These are phyloP conservation scores for Sepioteuthis lessoniana DNA, from an alignment of 2,888 invertebrate genomes.

Conservation along the genomic window DNA sequence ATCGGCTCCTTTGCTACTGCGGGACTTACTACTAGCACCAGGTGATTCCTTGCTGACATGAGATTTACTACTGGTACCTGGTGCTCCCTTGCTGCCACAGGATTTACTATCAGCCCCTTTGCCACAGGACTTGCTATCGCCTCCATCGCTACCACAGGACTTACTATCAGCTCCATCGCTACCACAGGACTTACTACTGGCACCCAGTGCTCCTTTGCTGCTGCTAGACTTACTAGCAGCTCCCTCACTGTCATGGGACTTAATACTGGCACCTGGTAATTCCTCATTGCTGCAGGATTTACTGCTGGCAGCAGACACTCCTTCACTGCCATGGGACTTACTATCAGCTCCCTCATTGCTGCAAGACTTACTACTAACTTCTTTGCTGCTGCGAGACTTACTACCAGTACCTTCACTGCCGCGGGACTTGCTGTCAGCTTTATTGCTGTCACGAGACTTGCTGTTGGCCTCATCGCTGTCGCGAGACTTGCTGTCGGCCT, in stretches of 20 bases:
- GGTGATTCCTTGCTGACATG: not conserved
- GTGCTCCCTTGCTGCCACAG: slow-evolving; percentile 50
- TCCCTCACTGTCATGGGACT: slow-evolving; percentile 65
- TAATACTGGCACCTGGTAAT: not conserved
- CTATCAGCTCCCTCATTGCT: no score
- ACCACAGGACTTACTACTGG: slow-evolving; percentile 42
- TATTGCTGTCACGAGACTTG: no score
- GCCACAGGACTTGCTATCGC: slow-evolving; percentile 40
- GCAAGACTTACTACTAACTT: slow-evolving; percentile 49
- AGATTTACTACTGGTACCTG: slow-evolving; percentile 48
- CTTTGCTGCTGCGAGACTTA: slow-evolving; percentile 50
- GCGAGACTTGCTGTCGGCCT: no score
- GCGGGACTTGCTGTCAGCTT: no score
- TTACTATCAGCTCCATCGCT: not conserved
- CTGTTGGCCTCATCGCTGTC: no score
- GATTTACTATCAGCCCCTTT: slow-evolving; percentile 56
- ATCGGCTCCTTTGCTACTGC: slow-evolving; percentile 48
- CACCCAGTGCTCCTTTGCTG: slow-evolving; percentile 55
- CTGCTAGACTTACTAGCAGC: slow-evolving; percentile 53
- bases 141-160: slow-evolving; percentile 49
- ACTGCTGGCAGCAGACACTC: not conserved
- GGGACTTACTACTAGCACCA: not conserved
- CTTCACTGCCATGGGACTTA: not conserved
- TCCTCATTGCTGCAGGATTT: not conserved
- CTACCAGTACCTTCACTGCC: not conserved